Evolutionary conservation across 2,888 invertebrate genomes (phyloP), one percentile per base, ranked within the genome.

Genomic region (Lypha dubia): DNA sequence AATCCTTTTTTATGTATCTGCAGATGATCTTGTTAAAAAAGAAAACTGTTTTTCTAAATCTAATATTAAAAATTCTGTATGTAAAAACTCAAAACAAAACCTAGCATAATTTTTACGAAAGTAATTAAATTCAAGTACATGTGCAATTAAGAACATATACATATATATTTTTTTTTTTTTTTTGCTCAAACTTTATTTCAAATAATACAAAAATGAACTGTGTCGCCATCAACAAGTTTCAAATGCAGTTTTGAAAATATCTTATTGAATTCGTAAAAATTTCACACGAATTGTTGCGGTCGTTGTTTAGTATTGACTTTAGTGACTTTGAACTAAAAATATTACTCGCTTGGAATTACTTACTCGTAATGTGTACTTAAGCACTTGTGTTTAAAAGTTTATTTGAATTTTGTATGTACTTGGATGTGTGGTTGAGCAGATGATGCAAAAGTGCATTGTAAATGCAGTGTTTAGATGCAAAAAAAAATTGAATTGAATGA

Each of bases 301-400:
- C 46, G 58, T 46, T 35, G 67, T 58, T 67, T 63, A 20, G 41
- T 49, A 49, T 49, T 49, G 49, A 49, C 6, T 49, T 49, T 35
- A 60, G 60, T 80, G 79, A 80, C 79, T 80, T 80, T 80, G 79
- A 73, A 80, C 73, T 49, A 51, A 80, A 79, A 73, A 65, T 49
- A 38, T 38, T 68, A 24, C 58, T 58, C 65, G 58, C 67, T 51
- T 80, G 49, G 22, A 74, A 71, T 65, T 28, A 79, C 63, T 79
- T 53, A 44, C 68, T 24, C 9, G 8, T 56, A 15, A 6, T 41
- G n/a, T 44, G 41, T 70, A 41, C 46, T 68, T 68, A 15, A 49
- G 58, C 41, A 51, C 38, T 51, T 51, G 41, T 68, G 7, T 67
- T 22, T 9, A 32, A 32, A n/a, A 44, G 11, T 58, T 44, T 49